Percentiles rank a stretch among this genome's conserved stretches.
phyloP scores from a whole-genome alignment of 2,888 invertebrate genomes.

The Tachina grossa region DNA sequence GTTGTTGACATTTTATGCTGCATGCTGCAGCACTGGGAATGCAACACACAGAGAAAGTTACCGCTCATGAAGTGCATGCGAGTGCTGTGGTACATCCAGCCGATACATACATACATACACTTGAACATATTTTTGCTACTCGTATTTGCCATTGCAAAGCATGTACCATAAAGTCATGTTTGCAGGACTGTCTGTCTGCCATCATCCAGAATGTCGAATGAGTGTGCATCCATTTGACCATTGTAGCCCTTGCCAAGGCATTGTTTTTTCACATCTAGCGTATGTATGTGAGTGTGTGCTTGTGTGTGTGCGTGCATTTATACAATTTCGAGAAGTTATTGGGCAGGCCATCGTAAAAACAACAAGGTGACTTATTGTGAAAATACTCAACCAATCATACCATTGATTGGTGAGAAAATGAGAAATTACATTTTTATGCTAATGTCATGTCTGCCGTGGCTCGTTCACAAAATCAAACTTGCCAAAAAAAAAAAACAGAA shows the following conservation, averaged over 20 bases:
- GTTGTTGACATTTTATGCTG: conserved; percentile 57
- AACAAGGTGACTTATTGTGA: conserved; percentile 64
- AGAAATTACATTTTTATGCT: conserved; percentile 71
- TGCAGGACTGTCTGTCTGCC: neutral
- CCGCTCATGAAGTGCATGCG: conserved; percentile 26
- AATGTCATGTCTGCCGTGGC: conserved; percentile 35
- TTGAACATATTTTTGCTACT: conserved; percentile 9
- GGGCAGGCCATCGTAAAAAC: conserved; percentile 37
- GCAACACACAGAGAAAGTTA: conserved; percentile 63
- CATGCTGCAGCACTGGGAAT: conserved; percentile 37
- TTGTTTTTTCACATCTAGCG: conserved; percentile 26
- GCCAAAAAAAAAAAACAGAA: conserved; percentile 15
- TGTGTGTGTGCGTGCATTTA: neutral
- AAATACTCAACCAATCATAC: conserved; percentile 66
- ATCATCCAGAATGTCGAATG: too few relatives aligned
- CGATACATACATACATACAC: neutral
- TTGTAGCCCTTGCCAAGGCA: conserved; percentile 17
- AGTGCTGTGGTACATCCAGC: neutral
- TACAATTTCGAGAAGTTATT: conserved; percentile 51
- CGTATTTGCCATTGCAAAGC: conserved; percentile 25
- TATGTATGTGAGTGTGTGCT: neutral
- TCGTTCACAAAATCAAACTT: conserved; percentile 46
- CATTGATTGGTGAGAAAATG: conserved; percentile 71
- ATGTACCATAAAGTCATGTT: conserved; percentile 8
- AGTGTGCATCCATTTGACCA: too few relatives aligned